Percentiles rank a stretch among this genome's conserved stretches.
phyloP scores from a whole-genome alignment of 2,113 vertebrate species.

The Lontra canadensis region DNA sequence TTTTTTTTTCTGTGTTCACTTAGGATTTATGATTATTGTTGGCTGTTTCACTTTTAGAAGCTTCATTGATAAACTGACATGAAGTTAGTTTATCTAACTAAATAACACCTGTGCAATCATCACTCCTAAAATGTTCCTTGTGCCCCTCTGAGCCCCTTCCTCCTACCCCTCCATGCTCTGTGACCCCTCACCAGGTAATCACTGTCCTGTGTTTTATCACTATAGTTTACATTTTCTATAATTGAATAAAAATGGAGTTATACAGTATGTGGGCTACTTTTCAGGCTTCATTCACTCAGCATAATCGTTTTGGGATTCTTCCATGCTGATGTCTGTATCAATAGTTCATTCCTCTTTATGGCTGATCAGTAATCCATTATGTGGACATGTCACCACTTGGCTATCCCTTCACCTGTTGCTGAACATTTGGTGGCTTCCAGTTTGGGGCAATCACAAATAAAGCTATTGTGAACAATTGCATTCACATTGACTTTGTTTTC shows the following conservation, averaged over 20 bases:
- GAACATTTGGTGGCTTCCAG: background rate
- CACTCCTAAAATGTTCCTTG: background rate
- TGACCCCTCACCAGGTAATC: fast-evolving
- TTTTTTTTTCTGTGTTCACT: background rate
- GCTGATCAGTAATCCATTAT: background rate
- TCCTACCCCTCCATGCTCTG: too few species aligned
- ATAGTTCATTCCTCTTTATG: background rate
- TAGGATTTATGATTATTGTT: background rate
- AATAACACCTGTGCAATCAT: background rate
- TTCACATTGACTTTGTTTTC: background rate
- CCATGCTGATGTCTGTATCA: too few species aligned
- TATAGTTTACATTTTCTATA: background rate
- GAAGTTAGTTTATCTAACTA: too few species aligned
- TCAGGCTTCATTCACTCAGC: background rate
- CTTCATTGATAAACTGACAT: background rate
- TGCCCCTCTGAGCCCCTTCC: background rate
- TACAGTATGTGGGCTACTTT: background rate
- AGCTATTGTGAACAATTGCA: background rate
- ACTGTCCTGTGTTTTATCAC: background rate
- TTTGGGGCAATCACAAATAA: background rate
- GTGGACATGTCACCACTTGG: background rate
- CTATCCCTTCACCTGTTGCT: background rate
- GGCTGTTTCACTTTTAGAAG: background rate
- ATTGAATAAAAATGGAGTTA: background rate
- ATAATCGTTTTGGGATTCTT: background rate